Percentiles rank a stretch among this genome's conserved stretches.
phyloP scores from a whole-genome alignment of 1,140 invertebrate genomes.

The Neoseiulus cucumeris region DNA sequence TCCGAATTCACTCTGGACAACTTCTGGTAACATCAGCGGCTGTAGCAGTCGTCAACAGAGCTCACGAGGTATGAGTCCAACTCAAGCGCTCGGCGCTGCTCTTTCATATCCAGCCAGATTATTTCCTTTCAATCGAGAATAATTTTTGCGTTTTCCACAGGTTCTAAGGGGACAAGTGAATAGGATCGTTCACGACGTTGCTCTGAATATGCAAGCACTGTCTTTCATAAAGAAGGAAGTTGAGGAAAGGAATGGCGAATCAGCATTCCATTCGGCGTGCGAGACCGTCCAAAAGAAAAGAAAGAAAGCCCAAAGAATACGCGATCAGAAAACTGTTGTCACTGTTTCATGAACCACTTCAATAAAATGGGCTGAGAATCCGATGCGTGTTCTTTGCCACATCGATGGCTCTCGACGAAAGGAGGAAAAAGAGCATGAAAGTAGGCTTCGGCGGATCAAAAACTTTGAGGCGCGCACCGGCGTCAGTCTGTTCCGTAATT shows the following conservation, averaged over 20 bases:
- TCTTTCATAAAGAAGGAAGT: slow-evolving; percentile 48
- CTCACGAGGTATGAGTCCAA: slow-evolving; percentile 1
- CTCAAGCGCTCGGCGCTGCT: not conserved
- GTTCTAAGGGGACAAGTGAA: not conserved
- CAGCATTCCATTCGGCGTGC: slow-evolving; percentile 59
- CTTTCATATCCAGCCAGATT: not conserved
- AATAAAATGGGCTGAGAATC: not conserved
- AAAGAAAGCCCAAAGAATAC: slow-evolving; percentile 39
- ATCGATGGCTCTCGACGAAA: too few species aligned
- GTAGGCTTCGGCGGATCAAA: too few species aligned
- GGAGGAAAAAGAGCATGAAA: too few species aligned
- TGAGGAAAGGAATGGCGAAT: slow-evolving; percentile 56
- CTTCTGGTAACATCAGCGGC: not conserved
- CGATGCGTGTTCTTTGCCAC: too few species aligned
- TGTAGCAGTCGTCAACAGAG: not conserved
- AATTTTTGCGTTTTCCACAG: slow-evolving; percentile 34
- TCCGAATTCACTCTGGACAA: slow-evolving; percentile 30
- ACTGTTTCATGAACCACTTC: not conserved
- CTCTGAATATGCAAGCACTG: slow-evolving; percentile 67
- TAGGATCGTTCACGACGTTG: slow-evolving; percentile 41
- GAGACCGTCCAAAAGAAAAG: slow-evolving; percentile 44
- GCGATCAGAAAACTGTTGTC: not conserved
- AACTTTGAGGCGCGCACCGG: too few species aligned
- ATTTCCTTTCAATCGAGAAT: not conserved
- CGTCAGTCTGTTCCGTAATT: too few species aligned